phyloP scores from a whole-genome alignment of 2,113 vertebrate species.

The Spermophilus dauricus region DNA sequence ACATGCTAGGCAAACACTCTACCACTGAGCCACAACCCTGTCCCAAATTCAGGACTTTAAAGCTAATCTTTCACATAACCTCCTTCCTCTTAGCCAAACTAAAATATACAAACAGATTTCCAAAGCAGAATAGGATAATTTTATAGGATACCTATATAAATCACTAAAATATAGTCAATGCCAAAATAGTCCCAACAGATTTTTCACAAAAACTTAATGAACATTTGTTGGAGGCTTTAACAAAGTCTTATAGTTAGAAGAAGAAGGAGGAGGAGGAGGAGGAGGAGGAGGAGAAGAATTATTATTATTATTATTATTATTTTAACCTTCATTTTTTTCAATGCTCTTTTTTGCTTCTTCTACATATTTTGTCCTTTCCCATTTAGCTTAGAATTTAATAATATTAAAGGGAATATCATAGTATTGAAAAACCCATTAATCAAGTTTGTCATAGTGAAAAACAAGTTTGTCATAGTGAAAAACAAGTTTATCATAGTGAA shows the following conservation, averaged over 20 bases:
- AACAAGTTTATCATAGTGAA: too few species aligned
- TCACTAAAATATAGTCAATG: background rate
- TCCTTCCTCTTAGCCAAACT: slow-evolving; percentile 13
- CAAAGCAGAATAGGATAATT: slow-evolving; percentile 1
- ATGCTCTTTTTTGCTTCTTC: background rate
- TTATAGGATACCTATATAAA: slow-evolving; percentile 37
- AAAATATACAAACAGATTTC: slow-evolving; percentile 39
- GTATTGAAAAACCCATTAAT: too few species aligned
- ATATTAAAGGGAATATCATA: background rate
- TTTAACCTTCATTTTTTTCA: background rate
- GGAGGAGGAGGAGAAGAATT: too few species aligned
- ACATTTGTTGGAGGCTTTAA: background rate
- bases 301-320: too few species aligned
- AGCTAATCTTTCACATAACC: background rate
- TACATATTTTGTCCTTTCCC: background rate
- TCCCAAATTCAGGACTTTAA: slow-evolving; percentile 11
- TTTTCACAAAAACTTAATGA: slow-evolving; percentile 3
- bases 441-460: too few species aligned
- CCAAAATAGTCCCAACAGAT: background rate
- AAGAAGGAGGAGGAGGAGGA: accelerated
- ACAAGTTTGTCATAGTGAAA: too few species aligned
- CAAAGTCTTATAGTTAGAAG: background rate
- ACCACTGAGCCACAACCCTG: too few species aligned
- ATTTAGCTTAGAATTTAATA: background rate
- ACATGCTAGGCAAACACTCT: too few species aligned